Base-by-base conservation (phyloP, 2,113 vertebrate genomes). In the Silurus asotus region DNA sequence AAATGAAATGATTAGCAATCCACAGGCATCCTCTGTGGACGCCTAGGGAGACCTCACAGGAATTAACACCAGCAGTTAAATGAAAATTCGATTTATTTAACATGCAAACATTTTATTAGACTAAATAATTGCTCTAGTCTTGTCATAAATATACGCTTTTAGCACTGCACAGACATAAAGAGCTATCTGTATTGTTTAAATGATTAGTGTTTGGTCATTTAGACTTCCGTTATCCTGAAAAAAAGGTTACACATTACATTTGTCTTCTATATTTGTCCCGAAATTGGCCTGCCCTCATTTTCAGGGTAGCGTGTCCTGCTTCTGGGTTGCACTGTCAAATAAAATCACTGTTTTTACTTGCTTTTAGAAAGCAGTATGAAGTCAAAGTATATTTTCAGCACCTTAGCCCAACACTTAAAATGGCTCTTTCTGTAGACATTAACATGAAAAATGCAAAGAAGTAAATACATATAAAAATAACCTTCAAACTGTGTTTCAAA, bases 1-100 rank as follows among this genome's bases (percentile, higher is more conserved):
- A 82, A 84, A 86, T 84, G 23, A 89, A 89, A 85, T 72, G 72
- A 85, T 85, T 77, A 85, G 79, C 19, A 45, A 70, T 77, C 87
- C 45, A 78, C 51, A 69, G 61, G 48, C 65, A 86, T 14, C 58
- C 78, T 67, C 49, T 74, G 64, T 59, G 74, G 49, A 45, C 23
- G n/a, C 55, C 81, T 67, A 20, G 37, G 48, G 75, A 79, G 75
- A 37, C 64, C 58, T 20, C 51, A 8, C n/a, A 48, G 74, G 83
- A 76, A 78, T 84, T 84, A 55, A 45, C 10, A 78, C 14, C n/a
- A 69, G 49, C n/a, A 74, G 9, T 53, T 56, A 85, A 78, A 67
- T 56, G 49, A 78, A 77, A 53, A 20, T 64, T 78, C 7, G 23
- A 79, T 77, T 78, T 45, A 64, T 56, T 85, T 78, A 67, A 76